phyloP scores from a whole-genome alignment of 2,113 vertebrate species.

The Pycnonotus jocosus region DNA sequence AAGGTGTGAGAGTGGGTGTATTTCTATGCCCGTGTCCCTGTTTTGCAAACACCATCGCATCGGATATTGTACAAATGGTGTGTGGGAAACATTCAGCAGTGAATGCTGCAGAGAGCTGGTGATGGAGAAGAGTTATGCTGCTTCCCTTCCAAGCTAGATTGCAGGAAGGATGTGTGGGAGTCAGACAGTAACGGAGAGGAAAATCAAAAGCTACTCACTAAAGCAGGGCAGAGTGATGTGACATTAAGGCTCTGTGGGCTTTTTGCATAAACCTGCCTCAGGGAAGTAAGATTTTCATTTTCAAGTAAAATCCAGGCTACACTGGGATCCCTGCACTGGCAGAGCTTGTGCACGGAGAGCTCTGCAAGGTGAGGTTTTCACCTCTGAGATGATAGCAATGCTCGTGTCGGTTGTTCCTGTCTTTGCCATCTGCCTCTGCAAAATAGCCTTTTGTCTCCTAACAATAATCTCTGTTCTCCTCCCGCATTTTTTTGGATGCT shows the following conservation, averaged over 20 bases:
- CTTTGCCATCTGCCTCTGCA: neutral
- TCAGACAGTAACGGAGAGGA: neutral
- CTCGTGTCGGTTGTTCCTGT: neutral
- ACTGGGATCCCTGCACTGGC: neutral
- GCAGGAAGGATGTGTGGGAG: neutral
- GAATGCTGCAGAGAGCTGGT: neutral
- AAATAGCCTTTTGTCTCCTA: constrained; percentile 6
- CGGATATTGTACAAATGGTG: neutral
- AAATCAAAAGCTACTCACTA: neutral
- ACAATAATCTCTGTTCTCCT: neutral
- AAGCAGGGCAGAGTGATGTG: neutral
- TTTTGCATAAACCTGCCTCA: neutral
- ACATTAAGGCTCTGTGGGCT: neutral
- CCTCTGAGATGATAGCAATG: neutral
- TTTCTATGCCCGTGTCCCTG: neutral
- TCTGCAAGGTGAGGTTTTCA: neutral
- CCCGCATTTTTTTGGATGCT: neutral
- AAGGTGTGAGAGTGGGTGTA: neutral
- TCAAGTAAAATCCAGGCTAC: neutral
- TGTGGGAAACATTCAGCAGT: neutral
- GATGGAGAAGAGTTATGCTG: neutral
- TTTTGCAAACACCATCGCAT: neutral
- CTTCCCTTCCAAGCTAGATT: neutral
- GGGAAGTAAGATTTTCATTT: neutral
- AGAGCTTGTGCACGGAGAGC: neutral